Conservation (phyloP, 2,888 invertebrate genomes). For the Drosophila eohydei region DNA sequence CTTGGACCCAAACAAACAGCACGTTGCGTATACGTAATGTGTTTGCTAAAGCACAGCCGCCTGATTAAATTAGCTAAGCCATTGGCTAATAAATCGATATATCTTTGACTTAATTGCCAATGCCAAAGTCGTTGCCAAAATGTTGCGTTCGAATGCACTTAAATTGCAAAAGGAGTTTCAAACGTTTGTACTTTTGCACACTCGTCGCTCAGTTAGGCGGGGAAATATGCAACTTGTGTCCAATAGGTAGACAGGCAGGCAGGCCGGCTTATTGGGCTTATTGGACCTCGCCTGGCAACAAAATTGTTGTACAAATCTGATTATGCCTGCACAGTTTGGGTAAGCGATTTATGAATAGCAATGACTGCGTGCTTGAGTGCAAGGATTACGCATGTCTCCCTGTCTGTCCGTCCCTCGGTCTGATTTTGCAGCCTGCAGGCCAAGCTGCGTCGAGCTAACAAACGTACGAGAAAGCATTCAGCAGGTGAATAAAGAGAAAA, state of each 20-base stretch:
- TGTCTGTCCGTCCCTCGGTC: not conserved
- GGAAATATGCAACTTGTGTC: slow-evolving; percentile 66
- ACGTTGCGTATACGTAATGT: slow-evolving; percentile 34
- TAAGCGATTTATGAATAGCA: slow-evolving; percentile 70
- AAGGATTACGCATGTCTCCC: slow-evolving; percentile 23
- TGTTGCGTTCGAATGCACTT: slow-evolving; percentile 54
- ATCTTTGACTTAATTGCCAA: slow-evolving; percentile 39
- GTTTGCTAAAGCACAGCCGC: slow-evolving; percentile 2
- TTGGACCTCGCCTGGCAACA: slow-evolving; percentile 24
- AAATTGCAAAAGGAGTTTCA: slow-evolving; percentile 17
- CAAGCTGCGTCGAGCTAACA: slow-evolving; percentile 16
- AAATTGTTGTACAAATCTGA: slow-evolving; percentile 68
- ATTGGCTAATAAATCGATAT: slow-evolving; percentile 21
- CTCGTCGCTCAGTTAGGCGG: slow-evolving; percentile 4
- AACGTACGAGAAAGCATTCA: slow-evolving; percentile 9
- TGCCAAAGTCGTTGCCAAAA: slow-evolving; percentile 51
- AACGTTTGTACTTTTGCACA: not conserved
- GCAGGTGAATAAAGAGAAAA: slow-evolving; percentile 17
- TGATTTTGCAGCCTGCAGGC: slow-evolving; percentile 33
- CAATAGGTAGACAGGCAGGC: slow-evolving; percentile 11
- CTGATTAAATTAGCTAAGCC: slow-evolving; percentile 37
- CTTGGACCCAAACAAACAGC: slow-evolving; percentile 36
- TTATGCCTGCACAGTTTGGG: slow-evolving; percentile 61
- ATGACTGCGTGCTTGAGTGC: slow-evolving; percentile 29
- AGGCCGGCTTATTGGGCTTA: not conserved